These are phyloP conservation scores for Salvelinus fontinalis DNA, from an alignment of 2,113 vertebrate species.

Conservation along the genomic window DNA sequence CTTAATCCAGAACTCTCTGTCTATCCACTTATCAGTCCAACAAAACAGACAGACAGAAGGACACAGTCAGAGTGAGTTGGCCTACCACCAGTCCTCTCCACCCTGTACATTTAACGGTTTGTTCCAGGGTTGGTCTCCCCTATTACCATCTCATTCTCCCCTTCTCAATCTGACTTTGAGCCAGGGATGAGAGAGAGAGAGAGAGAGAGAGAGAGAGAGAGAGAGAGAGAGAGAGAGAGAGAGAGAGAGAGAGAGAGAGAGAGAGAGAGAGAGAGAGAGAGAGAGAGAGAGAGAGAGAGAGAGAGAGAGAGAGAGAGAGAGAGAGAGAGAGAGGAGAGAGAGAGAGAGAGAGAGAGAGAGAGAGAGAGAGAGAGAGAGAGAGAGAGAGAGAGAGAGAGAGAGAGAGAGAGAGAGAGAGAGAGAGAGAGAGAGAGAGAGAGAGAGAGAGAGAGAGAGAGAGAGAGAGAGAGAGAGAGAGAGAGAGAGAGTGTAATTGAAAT, in stretches of 20 bases:
- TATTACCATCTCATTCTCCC: slow-evolving; percentile 57
- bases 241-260: neutral
- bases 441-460: too few species aligned
- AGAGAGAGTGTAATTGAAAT: slow-evolving; percentile 36
- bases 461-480: too few species aligned
- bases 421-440: too few species aligned
- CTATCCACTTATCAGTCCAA: neutral
- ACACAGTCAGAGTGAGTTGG: slow-evolving; percentile 29
- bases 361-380: neutral
- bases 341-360: neutral
- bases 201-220: neutral
- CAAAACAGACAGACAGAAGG: slow-evolving; percentile 11
- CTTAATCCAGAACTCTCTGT: too few species aligned
- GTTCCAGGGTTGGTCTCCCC: slow-evolving; percentile 22
- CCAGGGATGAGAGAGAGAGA: slow-evolving; percentile 17
- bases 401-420: too few species aligned
- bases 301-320: too few species aligned
- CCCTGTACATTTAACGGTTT: slow-evolving; percentile 44
- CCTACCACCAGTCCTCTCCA: slow-evolving; percentile 38
- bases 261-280: neutral
- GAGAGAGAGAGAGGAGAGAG: too few species aligned
- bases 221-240: slow-evolving; percentile 6
- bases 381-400: too few species aligned
- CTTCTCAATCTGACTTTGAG: slow-evolving; percentile 41
- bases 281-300: slow-evolving; percentile 1